Evolutionary conservation across 2,888 invertebrate genomes (phyloP), one percentile per base, ranked within the genome.

Genomic region (Adineta ricciae): DNA sequence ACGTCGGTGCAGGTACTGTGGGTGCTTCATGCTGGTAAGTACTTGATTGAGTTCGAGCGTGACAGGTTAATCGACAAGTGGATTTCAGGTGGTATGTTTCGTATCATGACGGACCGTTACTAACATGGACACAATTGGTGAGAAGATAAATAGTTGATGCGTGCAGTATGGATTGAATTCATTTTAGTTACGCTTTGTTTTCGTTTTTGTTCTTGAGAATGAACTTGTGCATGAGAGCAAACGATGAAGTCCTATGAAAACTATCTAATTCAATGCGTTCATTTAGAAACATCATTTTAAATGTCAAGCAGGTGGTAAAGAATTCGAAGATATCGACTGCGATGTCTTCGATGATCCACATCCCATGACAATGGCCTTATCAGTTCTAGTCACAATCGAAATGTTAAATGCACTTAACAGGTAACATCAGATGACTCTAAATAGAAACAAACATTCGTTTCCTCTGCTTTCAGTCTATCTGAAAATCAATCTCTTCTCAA

Each of bases 321-420:
- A 96, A 92, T 99, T 99, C 92, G 93, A 94, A 91, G 97, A 97
- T 88, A 92, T 99, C 88, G 96, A 99, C 92, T 99, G 99, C 93
- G 94, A 94, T 91, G 94, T 99, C 91, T 99, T 99, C 93, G 93
- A 93, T 88, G 96, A 97, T 93, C 98, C 99, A 88, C 97, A 98
- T 92, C 97, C 99, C 87, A 99, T 99, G 97, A 99, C 99, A 88
- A 98, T 99, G 99, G 99, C 99, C 88, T 93, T 99, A 89, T 99
- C 99, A 87, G 99, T 99, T 89, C 94, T 99, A 89, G 99, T 99
- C 89, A 98, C 98, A 90, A 99, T 99, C 93, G 99, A 99, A 93
- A 99, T 99, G 99, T 94, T 98, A 92, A 99, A 99, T 93, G 99
- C 99, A 89, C 95, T 99, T 94, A 99, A 99, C 96, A 96, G 95